Conservation (phyloP, 2,888 invertebrate species). For the Pyrocoelia pectoralis region DNA sequence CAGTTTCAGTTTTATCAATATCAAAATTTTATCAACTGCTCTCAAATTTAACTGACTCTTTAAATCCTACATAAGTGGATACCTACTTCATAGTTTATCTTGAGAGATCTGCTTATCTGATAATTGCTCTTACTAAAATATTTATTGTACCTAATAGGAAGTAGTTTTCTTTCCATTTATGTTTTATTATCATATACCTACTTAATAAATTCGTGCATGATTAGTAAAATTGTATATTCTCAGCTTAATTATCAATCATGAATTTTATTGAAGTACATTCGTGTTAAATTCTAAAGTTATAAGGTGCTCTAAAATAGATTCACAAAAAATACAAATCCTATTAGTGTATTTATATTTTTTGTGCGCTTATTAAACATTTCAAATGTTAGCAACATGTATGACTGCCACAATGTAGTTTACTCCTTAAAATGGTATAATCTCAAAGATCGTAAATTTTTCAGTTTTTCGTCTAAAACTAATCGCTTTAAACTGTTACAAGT, state of each 20-base stretch:
- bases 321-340: neutral
- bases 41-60: conserved; percentile 16
- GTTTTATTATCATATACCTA: too few species aligned
- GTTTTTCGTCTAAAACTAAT: neutral
- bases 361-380: neutral
- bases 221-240: conserved; percentile 5
- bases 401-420: neutral
- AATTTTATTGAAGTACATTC: neutral
- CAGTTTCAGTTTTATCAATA: neutral
- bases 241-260: conserved; percentile 1
- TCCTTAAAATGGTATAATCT: too few species aligned
- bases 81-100: conserved; percentile 13
- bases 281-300: neutral
- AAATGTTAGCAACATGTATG: neutral
- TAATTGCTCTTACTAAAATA: conserved; percentile 6
- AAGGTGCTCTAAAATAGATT: conserved; percentile 1
- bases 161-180: neutral
- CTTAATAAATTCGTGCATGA: neutral
- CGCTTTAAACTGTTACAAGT: too few species aligned
- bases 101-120: conserved; percentile 23
- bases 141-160: neutral
- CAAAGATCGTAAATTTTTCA: neutral
- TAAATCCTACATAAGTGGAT: conserved; percentile 12
- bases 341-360: neutral
- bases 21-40: neutral